Conservation (phyloP, 2,888 invertebrate species). For the Callyntrura sp. region DNA sequence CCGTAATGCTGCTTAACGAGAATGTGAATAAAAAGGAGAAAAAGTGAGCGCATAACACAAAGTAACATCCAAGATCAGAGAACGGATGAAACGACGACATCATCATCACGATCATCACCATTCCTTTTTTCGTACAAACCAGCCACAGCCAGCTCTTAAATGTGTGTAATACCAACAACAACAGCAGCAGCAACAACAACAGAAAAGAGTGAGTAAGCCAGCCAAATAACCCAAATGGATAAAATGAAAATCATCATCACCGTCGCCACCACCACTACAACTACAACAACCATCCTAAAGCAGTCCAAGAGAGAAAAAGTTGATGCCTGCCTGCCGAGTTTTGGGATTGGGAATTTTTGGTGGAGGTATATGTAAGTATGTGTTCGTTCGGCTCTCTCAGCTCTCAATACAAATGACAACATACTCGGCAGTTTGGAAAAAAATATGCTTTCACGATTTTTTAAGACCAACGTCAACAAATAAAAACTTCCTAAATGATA, state of each 20-base stretch:
- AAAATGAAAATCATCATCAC: conserved; percentile 48
- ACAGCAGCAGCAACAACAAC: neutral
- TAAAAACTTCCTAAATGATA: conserved; percentile 30
- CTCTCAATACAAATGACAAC: conserved; percentile 43
- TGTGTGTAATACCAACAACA: no score
- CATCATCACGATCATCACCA: neutral
- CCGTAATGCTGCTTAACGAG: neutral
- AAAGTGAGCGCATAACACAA: neutral
- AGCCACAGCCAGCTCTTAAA: no score
- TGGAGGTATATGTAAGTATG: neutral
- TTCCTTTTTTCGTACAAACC: no score
- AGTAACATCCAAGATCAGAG: conserved; percentile 38
- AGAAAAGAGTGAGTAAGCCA: neutral
- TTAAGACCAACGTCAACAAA: neutral
- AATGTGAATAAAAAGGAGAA: conserved; percentile 50
- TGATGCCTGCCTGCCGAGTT: neutral
- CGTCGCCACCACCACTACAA: no score
- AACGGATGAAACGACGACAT: conserved; percentile 46
- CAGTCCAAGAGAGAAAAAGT: neutral
- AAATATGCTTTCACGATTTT: conserved; percentile 45
- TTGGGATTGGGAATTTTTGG: conserved; percentile 40
- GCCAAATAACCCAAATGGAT: conserved; percentile 48
- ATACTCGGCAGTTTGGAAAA: conserved; percentile 14
- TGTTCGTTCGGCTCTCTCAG: neutral
- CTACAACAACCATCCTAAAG: no score